phyloP scores from a whole-genome alignment of 1,140 invertebrate species.

The Heliconius congener region DNA sequence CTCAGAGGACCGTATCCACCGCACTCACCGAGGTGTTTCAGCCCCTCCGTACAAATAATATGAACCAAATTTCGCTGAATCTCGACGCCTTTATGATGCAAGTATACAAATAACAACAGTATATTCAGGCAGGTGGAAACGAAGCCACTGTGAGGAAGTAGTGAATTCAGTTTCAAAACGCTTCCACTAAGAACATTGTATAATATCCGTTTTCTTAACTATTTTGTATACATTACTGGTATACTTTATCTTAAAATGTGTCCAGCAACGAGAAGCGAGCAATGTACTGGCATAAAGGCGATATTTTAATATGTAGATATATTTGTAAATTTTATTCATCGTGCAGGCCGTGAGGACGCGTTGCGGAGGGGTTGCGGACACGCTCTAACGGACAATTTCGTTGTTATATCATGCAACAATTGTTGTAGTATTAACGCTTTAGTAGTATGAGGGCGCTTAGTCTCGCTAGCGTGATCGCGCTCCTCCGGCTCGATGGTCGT shows the following conservation, averaged over 20 bases:
- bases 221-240: background rate
- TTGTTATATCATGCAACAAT: conserved; percentile 27
- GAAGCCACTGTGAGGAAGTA: conserved; percentile 23
- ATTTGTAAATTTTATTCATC: background rate
- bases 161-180: conserved; percentile 14
- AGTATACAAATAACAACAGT: conserved; percentile 26
- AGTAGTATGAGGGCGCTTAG: conserved; percentile 10
- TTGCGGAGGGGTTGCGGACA: background rate
- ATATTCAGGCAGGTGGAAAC: conserved; percentile 41
- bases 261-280: background rate
- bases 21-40: background rate
- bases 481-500: background rate
- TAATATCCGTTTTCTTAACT: background rate
- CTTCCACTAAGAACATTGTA: background rate
- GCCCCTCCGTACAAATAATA: background rate
- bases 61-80: conserved; percentile 13
- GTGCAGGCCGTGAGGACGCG: background rate
- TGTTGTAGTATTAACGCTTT: conserved; percentile 25
- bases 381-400: conserved; percentile 26
- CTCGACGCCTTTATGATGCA: conserved; percentile 6
- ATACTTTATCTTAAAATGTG: background rate
- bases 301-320: background rate
- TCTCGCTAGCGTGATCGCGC: background rate
- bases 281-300: background rate
- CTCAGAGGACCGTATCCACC: background rate